Evolutionary conservation across 2,888 invertebrate genomes (phyloP).

Genomic region (Autographa pulchrina): DNA sequence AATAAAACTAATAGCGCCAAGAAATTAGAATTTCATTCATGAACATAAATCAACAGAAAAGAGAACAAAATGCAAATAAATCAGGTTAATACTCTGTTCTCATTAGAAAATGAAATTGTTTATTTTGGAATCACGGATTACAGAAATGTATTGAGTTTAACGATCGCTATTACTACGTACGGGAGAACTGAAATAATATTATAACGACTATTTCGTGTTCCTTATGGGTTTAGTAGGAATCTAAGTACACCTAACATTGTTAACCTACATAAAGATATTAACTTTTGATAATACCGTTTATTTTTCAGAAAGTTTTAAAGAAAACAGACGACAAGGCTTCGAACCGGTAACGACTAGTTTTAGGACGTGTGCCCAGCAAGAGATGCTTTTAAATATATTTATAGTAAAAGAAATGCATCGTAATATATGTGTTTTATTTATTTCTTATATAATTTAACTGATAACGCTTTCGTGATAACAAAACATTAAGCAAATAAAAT

Average conservation of each 20-base stretch:
- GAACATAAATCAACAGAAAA: constrained; percentile 3
- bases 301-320: constrained; percentile 48
- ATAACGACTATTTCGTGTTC: constrained; percentile 8
- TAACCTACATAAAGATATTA: background rate
- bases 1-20: background rate
- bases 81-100: constrained; percentile 7
- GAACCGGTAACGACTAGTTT: constrained; percentile 39
- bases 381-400: constrained; percentile 46
- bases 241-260: background rate
- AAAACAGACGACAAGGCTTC: constrained; percentile 27
- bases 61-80: constrained; percentile 14
- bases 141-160: constrained; percentile 33
- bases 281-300: too few relatives aligned
- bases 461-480: constrained; percentile 8
- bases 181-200: constrained; percentile 13
- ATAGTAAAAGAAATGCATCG: constrained; percentile 48
- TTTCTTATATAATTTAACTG: background rate
- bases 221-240: constrained; percentile 9
- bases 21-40: background rate
- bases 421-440: constrained; percentile 42
- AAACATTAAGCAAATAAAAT: background rate
- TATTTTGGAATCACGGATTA: constrained; percentile 24
- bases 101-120: constrained; percentile 21
- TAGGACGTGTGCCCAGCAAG: constrained; percentile 57
- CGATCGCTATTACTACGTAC: constrained; percentile 9